Base-by-base conservation (phyloP, 2,888 invertebrate species). In the Pachliopta kotzebuea region DNA sequence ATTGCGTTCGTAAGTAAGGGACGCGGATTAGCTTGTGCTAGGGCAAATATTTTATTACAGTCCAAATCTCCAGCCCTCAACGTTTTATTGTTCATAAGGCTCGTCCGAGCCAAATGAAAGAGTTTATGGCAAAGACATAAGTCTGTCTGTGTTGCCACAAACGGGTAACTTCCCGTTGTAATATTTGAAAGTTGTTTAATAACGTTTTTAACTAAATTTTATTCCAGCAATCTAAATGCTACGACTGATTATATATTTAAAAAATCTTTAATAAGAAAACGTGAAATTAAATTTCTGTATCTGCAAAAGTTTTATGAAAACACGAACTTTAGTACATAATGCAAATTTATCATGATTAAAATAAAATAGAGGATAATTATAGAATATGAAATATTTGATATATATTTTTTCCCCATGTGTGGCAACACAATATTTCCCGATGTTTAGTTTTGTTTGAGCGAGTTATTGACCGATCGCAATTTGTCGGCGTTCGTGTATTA, bases 11-110 rank as follows among this genome's bases (percentile, higher is more conserved):
- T 83, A 86, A 89, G 89, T 88, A 83, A 88, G 88, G 90, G 89
- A 87, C 83, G 81, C 74, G 91, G 91, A 90, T 90, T 91, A 90
- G 91, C 88, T 84, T 80, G 86, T 82, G 89, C 86, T 85, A 85
- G 88, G 89, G 91, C 90, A 91, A 91, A 91, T 91, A 91, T 91
- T 91, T 91, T 91, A 91, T 90, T 91, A 91, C 88, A 86, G 89
- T 84, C 91, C 87, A 88, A 90, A 91, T 91, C 89, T 90, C 89
- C 86, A 86, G 89, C 90, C 90, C 91, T 91, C 88, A 84, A 85
- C 86, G 85, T 91, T 91, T 91, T 91, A 91, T 91, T 91, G 91
- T 91, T 91, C 91, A 91, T 91, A 91, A 91, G 91, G 83, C 90
- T 88, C 90, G 90, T 89, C 89, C 89, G 86, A 82, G 88, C 90